Base-by-base conservation (phyloP, 2,113 vertebrate species). In the Daubentonia madagascariensis region DNA sequence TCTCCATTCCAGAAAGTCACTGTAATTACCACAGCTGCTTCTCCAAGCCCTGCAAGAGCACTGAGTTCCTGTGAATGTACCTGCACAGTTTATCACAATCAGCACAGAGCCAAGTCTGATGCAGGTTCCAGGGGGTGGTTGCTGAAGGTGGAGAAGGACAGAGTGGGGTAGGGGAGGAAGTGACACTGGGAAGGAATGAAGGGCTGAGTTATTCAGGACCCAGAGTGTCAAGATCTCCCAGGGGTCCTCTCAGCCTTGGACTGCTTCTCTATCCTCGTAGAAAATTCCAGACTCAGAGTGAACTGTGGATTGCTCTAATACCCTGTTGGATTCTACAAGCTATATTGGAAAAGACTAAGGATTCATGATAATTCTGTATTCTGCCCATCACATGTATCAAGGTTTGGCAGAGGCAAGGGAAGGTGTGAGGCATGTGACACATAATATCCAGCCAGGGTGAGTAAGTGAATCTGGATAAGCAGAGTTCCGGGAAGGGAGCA, bases 1-100 rank as follows among this genome's bases (percentile, higher is more conserved):
- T 97, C 96, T 97, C 92, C 81, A 85, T 97, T 96, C 95, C 95
- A 95, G 90, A 97, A 96, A 96, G 78, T 85, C 57, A 78, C 81
- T 72, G 65, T 97, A 97, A 98, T 98, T 96, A 96, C 89, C 50
- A 23, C 59, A 96, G 95, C 94, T 92, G 87, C 86, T 95, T 96
- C 70, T 73, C 87, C 13, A 59, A 48, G 79, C 57, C 83, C 65
- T 5, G 23, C 10, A 67, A 50, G 75, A 96, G 75, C 50, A 35
- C 13, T 0, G 20, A 59, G 86, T 45, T 85, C 78, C 94, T 61
- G 28, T 20, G 70, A 65, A 22, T 8, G 1, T 67, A 11, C 57
- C 59, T 86, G 59, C 75, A 45, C 52, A 20, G 73, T 93, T 93
- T n/a, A 83, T 96, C 86, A 43, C 95, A 43, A 54, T 90, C 92